Evolutionary conservation across 2,888 invertebrate genomes (phyloP).

Genomic region (Polia nebulosa): DNA sequence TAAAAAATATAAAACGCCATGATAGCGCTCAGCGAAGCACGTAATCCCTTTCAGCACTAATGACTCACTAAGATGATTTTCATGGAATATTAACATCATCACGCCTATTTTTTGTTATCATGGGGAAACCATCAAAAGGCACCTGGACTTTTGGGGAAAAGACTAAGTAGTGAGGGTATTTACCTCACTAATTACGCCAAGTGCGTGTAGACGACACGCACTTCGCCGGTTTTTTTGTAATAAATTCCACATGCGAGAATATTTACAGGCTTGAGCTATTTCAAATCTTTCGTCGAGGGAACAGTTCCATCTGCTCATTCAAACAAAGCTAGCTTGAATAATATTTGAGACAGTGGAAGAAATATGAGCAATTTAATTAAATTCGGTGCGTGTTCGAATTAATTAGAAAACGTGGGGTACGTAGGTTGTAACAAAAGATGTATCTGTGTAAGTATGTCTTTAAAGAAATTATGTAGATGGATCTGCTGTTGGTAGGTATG

Average conservation of each 20-base stretch:
- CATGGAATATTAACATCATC: too few species aligned
- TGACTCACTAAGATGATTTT: too few species aligned
- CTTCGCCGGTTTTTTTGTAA: background rate
- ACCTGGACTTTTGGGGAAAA: too few species aligned
- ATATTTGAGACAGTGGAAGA: constrained; percentile 32
- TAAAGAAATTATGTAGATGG: background rate
- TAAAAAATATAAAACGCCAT: too few species aligned
- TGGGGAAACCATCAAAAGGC: too few species aligned
- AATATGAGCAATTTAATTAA: constrained; percentile 53
- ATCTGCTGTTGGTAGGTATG: background rate
- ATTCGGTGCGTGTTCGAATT: constrained; percentile 33
- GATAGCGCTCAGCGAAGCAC: too few species aligned
- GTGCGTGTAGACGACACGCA: too few species aligned
- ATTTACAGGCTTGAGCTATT: background rate
- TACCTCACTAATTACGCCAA: too few species aligned
- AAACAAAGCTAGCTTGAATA: constrained; percentile 1
- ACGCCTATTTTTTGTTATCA: too few species aligned
- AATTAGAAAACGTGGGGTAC: constrained; percentile 51
- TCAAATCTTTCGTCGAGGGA: background rate
- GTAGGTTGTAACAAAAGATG: constrained; percentile 3
- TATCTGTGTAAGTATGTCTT: constrained; percentile 1
- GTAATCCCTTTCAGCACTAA: too few species aligned
- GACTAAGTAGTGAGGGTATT: too few species aligned
- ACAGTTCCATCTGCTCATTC: background rate
- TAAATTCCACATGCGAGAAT: background rate